Evolutionary conservation across 2,113 vertebrate species (phyloP), one percentile per base, ranked within the genome.

Genomic region (Sebastes schlegelii): DNA sequence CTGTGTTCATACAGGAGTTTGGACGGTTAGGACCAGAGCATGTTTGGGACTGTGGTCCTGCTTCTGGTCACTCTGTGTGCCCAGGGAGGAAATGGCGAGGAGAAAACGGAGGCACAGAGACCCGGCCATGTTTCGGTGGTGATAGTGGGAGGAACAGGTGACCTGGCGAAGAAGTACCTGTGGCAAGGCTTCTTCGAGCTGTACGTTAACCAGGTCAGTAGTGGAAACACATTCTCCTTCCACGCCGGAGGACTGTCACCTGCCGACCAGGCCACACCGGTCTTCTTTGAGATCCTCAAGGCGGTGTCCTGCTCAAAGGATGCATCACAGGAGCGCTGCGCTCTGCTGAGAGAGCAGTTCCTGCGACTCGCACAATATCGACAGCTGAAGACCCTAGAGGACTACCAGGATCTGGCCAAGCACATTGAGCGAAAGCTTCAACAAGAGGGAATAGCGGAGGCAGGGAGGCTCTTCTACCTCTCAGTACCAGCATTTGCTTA

Each of bases 131-230:
- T 99, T 67, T 97, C 98, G 0, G 91, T 99, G 48, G 71, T 99
- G 64, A 80, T 99, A 57, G 92, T 99, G 76, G 98, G 98, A 61
- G 97, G 96, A 21, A 99, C 97, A 0, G 98, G 98, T 0, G 98
- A 99, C 88, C 84, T 99, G 91, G 98, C 98, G 12, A 97, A 90
- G 83, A 99, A 99, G 76, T 99, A 99, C 87, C 85, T 99, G 40
- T 99, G 98, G 98, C 97, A 97, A 84, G 97, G 97, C 1, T 95
- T 99, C 0, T 99, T 99, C 91, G 95, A 98, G 62, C 95, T 98
- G 7, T 99, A 99, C 80, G 67, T 92, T 1, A 95, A 96, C 13
- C 96, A 98, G 78, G 96, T 94, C 10, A 95, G 83, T 67, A 93
- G 93, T 0, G 96, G 96, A 26, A 94, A 97, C 93, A 97, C 89